Evolutionary conservation across 2,113 vertebrate genomes (phyloP).

Genomic region (Oceanites oceanicus): DNA sequence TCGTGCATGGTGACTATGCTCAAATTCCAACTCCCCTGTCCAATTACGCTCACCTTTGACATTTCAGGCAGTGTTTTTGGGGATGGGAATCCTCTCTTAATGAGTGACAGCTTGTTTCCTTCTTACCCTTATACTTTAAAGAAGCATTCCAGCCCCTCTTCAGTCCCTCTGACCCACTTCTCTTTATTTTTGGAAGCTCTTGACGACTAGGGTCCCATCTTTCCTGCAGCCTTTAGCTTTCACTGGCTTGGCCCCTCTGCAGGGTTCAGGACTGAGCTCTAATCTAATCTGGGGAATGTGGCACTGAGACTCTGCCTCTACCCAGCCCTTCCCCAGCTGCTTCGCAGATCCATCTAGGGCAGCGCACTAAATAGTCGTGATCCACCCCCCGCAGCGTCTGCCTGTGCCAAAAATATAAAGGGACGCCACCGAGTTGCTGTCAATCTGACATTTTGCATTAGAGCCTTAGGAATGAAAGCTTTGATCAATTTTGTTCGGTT

Average conservation of each 20-base stretch:
- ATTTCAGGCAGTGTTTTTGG: constrained; percentile 37
- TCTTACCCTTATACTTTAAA: not conserved
- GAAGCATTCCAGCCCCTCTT: not conserved
- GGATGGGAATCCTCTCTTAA: constrained; percentile 52
- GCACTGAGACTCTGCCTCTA: not conserved
- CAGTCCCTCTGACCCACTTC: constrained; percentile 27
- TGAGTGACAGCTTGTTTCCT: constrained; percentile 65
- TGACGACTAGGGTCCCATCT: not conserved
- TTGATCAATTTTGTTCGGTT: not conserved
- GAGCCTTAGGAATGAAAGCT: not conserved
- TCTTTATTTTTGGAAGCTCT: constrained; percentile 73
- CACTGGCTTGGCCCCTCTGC: not conserved
- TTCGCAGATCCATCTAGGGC: constrained; percentile 58
- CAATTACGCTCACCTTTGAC: constrained; percentile 55
- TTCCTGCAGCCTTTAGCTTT: constrained; percentile 22
- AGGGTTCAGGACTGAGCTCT: constrained; percentile 18
- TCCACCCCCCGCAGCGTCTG: not conserved
- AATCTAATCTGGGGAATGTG: constrained; percentile 75
- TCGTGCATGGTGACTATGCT: constrained; percentile 4
- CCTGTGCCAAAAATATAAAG: constrained; percentile 16
- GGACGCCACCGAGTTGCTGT: not conserved
- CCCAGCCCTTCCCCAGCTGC: constrained; percentile 55
- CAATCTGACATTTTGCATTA: not conserved
- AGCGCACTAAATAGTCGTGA: not conserved
- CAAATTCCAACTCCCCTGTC: constrained; percentile 22